Conservation (phyloP, 2,888 invertebrate genomes). For the Thysanoteuthis rhombus region DNA sequence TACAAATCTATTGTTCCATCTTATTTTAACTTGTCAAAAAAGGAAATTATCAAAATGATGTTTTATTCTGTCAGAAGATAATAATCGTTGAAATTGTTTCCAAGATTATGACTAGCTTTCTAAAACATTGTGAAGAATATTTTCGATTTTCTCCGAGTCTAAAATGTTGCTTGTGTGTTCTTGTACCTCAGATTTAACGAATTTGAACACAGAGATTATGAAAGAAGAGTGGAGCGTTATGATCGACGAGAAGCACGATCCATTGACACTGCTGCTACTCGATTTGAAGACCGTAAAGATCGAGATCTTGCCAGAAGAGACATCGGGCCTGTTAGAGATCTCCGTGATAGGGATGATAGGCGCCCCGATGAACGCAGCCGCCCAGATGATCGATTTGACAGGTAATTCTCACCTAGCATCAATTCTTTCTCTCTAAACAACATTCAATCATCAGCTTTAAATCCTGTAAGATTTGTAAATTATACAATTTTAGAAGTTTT, state of each 20-base stretch:
- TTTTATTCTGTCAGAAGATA: too few relatives aligned
- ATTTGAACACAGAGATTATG: slow-evolving; percentile 31
- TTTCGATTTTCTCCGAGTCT: background rate
- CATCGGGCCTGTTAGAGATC: slow-evolving; percentile 36
- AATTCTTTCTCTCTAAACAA: background rate
- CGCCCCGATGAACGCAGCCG: slow-evolving; percentile 36
- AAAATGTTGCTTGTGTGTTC: background rate
- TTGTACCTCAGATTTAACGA: slow-evolving; percentile 15
- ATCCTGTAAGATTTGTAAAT: too few relatives aligned
- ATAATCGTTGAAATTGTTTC: too few relatives aligned
- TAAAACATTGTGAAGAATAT: too few relatives aligned
- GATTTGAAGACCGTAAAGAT: slow-evolving; percentile 31
- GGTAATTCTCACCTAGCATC: slow-evolving; percentile 31
- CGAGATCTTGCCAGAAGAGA: slow-evolving; percentile 39
- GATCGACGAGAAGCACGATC: slow-evolving; percentile 42
- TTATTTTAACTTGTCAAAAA: too few relatives aligned
- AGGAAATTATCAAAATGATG: too few relatives aligned
- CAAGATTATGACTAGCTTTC: too few relatives aligned
- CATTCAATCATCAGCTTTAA: too few relatives aligned
- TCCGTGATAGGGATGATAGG: slow-evolving; percentile 37
- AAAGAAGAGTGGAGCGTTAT: slow-evolving; percentile 47
- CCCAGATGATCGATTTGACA: slow-evolving; percentile 39
- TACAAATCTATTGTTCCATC: too few relatives aligned
- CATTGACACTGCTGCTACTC: slow-evolving; percentile 29
- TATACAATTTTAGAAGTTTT: too few relatives aligned